phyloP scores from a whole-genome alignment of 2,888 invertebrate species.

The Megastigmus dorsalis region DNA sequence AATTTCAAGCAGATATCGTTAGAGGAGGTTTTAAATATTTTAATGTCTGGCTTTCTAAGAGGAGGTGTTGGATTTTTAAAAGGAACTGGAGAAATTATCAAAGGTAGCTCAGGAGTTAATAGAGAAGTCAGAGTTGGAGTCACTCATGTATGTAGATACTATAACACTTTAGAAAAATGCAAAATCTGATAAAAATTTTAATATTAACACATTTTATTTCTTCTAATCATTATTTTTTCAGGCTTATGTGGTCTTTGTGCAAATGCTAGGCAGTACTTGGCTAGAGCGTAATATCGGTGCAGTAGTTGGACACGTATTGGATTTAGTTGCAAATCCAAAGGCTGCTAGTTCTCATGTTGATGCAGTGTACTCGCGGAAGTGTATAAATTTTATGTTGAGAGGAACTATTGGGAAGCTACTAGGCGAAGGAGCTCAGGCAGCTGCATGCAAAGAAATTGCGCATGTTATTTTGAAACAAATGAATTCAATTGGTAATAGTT shows the following conservation, averaged over 20 bases:
- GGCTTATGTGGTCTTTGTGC: slow-evolving; percentile 97
- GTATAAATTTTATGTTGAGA: slow-evolving; percentile 95
- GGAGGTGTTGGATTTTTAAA: slow-evolving; percentile 96
- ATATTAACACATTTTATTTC: not conserved
- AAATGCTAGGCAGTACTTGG: slow-evolving; percentile 95
- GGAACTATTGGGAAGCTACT: slow-evolving; percentile 95
- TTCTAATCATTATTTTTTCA: no score
- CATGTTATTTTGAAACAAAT: slow-evolving; percentile 94
- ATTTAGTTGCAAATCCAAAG: slow-evolving; percentile 95
- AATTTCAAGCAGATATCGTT: slow-evolving; percentile 83
- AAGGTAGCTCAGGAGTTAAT: slow-evolving; percentile 94
- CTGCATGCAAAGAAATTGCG: slow-evolving; percentile 95
- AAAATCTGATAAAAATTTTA: not conserved
- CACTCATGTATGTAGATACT: slow-evolving; percentile 87
- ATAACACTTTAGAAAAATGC: not conserved
- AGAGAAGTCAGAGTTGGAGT: slow-evolving; percentile 97
- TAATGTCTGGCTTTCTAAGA: slow-evolving; percentile 95
- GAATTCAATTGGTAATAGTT: slow-evolving; percentile 84
- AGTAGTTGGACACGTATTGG: slow-evolving; percentile 92
- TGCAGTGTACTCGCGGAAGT: slow-evolving; percentile 97
- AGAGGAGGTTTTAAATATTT: slow-evolving; percentile 92
- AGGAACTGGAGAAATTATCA: slow-evolving; percentile 95
- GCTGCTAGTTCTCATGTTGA: slow-evolving; percentile 97
- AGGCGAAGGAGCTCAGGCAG: slow-evolving; percentile 97
- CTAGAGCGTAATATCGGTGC: slow-evolving; percentile 92